Evolutionary conservation across 2,113 vertebrate species (phyloP).

Genomic region (Gymnocephalus cernua): DNA sequence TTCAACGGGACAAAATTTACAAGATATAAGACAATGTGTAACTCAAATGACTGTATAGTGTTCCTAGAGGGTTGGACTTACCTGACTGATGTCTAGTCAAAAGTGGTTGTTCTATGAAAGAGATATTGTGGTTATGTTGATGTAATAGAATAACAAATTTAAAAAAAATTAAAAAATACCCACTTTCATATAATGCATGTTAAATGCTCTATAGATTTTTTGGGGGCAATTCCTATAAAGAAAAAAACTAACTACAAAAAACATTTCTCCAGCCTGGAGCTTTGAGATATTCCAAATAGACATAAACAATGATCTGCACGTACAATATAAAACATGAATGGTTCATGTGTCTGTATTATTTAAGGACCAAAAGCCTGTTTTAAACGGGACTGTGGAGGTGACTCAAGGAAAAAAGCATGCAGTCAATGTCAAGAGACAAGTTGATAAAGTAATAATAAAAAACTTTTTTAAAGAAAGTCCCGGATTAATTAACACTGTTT

Average conservation of each 20-base stretch:
- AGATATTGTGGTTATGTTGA: too few species aligned
- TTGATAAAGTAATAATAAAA: constrained; percentile 49
- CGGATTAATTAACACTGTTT: constrained; percentile 79
- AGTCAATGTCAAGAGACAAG: constrained; percentile 39
- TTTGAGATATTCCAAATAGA: neutral
- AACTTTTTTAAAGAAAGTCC: constrained; percentile 67
- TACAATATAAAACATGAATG: neutral
- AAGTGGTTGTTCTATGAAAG: too few species aligned
- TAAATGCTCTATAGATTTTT: too few species aligned
- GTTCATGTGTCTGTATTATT: neutral
- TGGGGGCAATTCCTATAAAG: too few species aligned
- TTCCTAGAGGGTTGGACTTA: too few species aligned
- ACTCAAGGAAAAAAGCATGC: constrained; percentile 18
- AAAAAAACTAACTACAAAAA: neutral
- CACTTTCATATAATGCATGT: too few species aligned
- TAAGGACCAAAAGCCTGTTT: neutral
- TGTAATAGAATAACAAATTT: too few species aligned
- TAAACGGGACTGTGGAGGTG: constrained; percentile 3
- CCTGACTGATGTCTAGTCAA: too few species aligned
- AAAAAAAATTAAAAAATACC: too few species aligned
- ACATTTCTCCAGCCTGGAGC: neutral
- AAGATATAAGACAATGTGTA: too few species aligned
- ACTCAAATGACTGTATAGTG: too few species aligned
- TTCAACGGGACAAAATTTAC: too few species aligned
- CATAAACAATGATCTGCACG: neutral